A percentile compares a stretch with the other conserved stretches of the same genome.
These are phyloP conservation scores for Goniozus legneri DNA, from an alignment of 1,140 invertebrate genomes.

Conservation along the genomic window DNA sequence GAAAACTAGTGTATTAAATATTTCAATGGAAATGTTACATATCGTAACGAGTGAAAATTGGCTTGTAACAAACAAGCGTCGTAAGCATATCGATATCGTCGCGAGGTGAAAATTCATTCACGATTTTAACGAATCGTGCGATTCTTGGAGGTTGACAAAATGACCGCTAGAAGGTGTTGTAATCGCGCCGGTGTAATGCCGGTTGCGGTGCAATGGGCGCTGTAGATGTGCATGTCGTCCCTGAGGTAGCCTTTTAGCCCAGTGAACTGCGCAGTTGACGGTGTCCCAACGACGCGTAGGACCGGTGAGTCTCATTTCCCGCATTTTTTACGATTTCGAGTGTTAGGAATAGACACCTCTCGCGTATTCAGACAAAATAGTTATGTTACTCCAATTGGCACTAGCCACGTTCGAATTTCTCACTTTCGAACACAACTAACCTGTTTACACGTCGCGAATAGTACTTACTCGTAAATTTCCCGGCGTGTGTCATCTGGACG, in stretches of 20 bases:
- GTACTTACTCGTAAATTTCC: conserved; percentile 13
- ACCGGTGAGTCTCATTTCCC: conserved; percentile 41
- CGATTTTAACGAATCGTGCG: too few species aligned
- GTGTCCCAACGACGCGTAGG: conserved; percentile 30
- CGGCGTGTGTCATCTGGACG: background rate
- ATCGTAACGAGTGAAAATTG: too few species aligned
- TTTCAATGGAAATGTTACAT: too few species aligned
- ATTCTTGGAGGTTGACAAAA: too few species aligned
- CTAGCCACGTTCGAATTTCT: too few species aligned
- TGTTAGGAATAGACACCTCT: conserved; percentile 16
- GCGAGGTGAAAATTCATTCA: too few species aligned
- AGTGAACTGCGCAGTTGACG: conserved; percentile 49
- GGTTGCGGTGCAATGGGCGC: conserved; percentile 32
- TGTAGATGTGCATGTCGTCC: conserved; percentile 29
- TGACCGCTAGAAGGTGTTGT: too few species aligned
- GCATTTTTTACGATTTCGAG: conserved; percentile 5
- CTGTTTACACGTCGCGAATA: conserved; percentile 8
- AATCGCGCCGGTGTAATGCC: conserved; percentile 4
- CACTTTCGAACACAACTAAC: conserved; percentile 4
- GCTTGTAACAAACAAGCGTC: too few species aligned
- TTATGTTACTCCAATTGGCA: too few species aligned
- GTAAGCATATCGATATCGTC: too few species aligned
- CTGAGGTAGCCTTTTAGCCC: conserved; percentile 33
- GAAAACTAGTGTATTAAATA: too few species aligned
- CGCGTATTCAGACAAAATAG: too few species aligned